Base-by-base conservation (phyloP, 2,113 vertebrate species). In the Megalops atlanticus region DNA sequence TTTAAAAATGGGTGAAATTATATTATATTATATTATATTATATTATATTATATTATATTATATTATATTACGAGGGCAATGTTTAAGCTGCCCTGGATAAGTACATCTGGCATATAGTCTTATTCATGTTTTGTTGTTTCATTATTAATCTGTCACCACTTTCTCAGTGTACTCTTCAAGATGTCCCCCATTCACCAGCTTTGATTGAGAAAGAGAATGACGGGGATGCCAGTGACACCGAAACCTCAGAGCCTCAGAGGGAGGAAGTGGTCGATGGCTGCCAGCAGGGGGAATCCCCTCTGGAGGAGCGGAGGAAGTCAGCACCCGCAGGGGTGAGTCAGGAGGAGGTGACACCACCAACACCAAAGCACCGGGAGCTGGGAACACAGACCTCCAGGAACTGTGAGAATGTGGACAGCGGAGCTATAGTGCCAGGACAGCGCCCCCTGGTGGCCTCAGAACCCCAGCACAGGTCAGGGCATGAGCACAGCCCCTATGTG, bases 351-450 rank as follows among this genome's bases (percentile, higher is more conserved):
- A 33, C 21, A 58, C n/a, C n/a, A n/a, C n/a, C n/a, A n/a, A n/a
- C n/a, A n/a, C n/a, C n/a, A n/a, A n/a, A n/a, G n/a, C n/a, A n/a
- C n/a, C n/a, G n/a, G n/a, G n/a, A n/a, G n/a, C n/a, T n/a, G n/a
- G 40, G n/a, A 39, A 27, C 31, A 8, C 69, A 40, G 18, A 24
- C 24, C 68, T 45, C 10, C 16, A 35, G 38, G 7, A 31, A 11
- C 49, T 41, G 27, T 36, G 58, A 82, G 68, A 87, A 79, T 77
- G 18, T 77, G 76, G 27, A 76, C 85, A n/a, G n/a, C n/a, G n/a
- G n/a, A n/a, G n/a, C n/a, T n/a, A n/a, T n/a, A n/a, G n/a, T 84
- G 77, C 83, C 47, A 85, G 75, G 76, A 79, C 88, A 39, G 12
- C 81, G 80, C 14, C 64, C 11, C 33, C 70, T 41, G 0, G 16